Base-by-base conservation (phyloP, 2,888 invertebrate genomes). In the Hypomecis punctinalis region DNA sequence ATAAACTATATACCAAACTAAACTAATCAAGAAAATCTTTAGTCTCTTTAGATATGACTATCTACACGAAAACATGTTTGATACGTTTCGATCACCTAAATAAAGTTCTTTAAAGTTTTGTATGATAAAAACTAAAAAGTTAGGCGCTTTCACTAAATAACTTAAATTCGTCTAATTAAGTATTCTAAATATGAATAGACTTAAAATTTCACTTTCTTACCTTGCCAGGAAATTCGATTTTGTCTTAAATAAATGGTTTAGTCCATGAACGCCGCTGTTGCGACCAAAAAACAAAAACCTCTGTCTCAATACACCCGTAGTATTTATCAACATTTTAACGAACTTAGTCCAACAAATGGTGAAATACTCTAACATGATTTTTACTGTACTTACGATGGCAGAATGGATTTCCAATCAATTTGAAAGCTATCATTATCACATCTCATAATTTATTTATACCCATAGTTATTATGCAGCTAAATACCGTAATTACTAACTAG, bases 191-290 rank as follows among this genome's bases (percentile, higher is more conserved):
- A 23, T 23, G 1, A 23, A 23, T 23, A 23, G 23, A 46, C 13
- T 46, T 9, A 4, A 0, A 9, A 9, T 42, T 9, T 8, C 6
- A 13, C 5, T 43, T 10, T 55, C 63, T 49, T 60, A 64, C 64
- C 93, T 93, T 76, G 93, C 93, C 0, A 91, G 79, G 84, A 91
- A 90, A 76, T 88, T 93, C 8, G 89, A 76, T 9, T 89, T 87
- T 51, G 85, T 81, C 67, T 93, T 90, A 47, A 93, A 94, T 49
- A 95, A 83, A 79, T 93, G 94, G 66, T 90, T 89, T 39, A 94
- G 84, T 5, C 95, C 95, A 74, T 95, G 95, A 13, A 91, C 74
- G 0, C 81, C 78, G 66, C 89, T 88, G 37, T 86, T 85, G 37
- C 77, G 74, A 6, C 85, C 88, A 58, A 89, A 86, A 71, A 78